Evolutionary conservation across 2,888 invertebrate species (phyloP).

Genomic region (Dendrolimus pini): DNA sequence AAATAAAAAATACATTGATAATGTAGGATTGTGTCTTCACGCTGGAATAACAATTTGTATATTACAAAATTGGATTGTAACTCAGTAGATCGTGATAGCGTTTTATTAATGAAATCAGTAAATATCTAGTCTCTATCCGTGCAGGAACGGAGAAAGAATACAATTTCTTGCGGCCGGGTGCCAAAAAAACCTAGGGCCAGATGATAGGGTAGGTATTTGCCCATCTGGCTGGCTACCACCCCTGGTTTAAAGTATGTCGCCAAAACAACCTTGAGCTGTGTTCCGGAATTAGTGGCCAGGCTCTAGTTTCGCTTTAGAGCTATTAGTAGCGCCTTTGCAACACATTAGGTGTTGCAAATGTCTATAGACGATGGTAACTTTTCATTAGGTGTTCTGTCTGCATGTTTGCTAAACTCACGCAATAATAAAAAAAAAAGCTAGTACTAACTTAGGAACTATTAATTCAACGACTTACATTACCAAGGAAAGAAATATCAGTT

Average conservation of each 20-base stretch:
- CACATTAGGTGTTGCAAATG: neutral
- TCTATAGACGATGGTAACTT: neutral
- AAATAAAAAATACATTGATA: too few relatives aligned
- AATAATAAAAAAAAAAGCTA: neutral
- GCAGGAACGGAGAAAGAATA: neutral
- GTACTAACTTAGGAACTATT: neutral
- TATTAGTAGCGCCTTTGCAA: neutral
- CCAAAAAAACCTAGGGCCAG: neutral
- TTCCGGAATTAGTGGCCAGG: neutral
- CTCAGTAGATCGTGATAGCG: too few relatives aligned
- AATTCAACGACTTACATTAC: neutral
- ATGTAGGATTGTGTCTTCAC: too few relatives aligned
- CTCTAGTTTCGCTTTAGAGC: neutral
- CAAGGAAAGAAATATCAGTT: neutral
- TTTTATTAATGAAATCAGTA: neutral
- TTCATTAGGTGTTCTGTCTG: neutral
- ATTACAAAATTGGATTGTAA: too few relatives aligned
- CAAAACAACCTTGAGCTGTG: neutral
- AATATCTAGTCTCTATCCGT: neutral
- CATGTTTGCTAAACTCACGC: neutral
- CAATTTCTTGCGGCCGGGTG: neutral
- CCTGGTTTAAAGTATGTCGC: neutral
- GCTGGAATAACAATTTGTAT: too few relatives aligned
- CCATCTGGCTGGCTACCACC: neutral
- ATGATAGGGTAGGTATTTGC: neutral